Conservation (phyloP, 2,797 vertebrate genomes). For the Hydrocynus forskahlii region DNA sequence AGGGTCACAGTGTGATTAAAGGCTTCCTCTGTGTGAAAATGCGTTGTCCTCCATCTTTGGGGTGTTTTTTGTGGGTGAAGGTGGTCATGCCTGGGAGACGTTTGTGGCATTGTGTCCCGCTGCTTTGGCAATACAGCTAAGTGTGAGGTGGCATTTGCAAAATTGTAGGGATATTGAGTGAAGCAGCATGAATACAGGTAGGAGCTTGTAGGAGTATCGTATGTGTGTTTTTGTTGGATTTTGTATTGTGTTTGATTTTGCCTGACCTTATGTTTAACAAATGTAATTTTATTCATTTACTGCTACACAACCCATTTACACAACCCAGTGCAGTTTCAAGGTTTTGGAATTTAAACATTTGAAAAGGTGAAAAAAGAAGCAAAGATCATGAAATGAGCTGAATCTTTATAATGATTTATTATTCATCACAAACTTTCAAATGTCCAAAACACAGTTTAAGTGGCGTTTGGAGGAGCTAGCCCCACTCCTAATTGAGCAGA, state of each 20-base stretch:
- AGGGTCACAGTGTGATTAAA: constrained; percentile 2
- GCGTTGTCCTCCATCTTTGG: background rate
- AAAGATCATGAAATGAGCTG: too few species aligned
- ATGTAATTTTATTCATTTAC: background rate
- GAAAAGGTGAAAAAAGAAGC: too few species aligned
- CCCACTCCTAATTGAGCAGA: background rate
- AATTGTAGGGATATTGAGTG: background rate
- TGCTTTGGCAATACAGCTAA: background rate
- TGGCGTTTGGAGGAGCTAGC: background rate
- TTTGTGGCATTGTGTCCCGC: background rate
- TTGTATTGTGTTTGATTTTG: background rate
- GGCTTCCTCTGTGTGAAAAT: background rate
- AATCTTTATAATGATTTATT: too few species aligned
- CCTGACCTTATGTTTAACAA: too few species aligned
- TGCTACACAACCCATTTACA: background rate
- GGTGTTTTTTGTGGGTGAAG: too few species aligned
- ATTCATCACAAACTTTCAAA: background rate
- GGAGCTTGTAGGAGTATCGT: background rate
- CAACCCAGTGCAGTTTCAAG: background rate
- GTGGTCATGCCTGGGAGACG: background rate
- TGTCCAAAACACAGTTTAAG: background rate
- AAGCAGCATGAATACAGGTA: background rate
- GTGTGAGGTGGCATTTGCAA: background rate
- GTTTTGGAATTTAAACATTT: too few species aligned
- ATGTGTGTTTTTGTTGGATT: background rate